Evolutionary conservation across 2,888 invertebrate species (phyloP).

Genomic region (Limnephilus rhombicus): DNA sequence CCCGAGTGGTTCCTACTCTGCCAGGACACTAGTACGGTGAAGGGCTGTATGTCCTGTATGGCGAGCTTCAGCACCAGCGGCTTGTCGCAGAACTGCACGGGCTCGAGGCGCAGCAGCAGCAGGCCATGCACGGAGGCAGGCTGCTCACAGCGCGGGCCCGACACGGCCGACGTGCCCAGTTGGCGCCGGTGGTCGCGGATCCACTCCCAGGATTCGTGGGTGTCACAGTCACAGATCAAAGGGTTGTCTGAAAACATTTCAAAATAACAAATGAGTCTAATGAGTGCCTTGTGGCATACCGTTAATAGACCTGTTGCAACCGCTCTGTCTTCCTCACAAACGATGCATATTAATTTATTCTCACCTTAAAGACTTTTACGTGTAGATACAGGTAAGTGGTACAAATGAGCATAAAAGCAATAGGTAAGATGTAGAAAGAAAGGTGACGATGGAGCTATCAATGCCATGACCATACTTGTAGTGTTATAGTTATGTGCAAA

Average conservation of each 20-base stretch:
- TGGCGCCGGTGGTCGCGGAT: constrained; percentile 91
- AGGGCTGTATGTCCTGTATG: constrained; percentile 92
- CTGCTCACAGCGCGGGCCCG: constrained; percentile 87
- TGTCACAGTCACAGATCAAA: constrained; percentile 92
- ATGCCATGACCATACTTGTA: too few relatives aligned
- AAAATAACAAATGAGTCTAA: background rate
- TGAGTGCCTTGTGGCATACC: too few relatives aligned
- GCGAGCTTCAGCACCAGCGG: constrained; percentile 90
- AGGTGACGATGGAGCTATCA: too few relatives aligned
- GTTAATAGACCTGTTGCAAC: too few relatives aligned
- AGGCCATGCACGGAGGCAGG: constrained; percentile 86
- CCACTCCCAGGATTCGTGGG: constrained; percentile 96
- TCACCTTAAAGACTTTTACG: too few relatives aligned
- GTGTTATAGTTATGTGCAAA: too few relatives aligned
- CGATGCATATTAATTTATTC: too few relatives aligned
- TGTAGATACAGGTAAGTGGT: too few relatives aligned
- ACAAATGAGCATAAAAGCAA: too few relatives aligned
- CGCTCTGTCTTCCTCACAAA: too few relatives aligned
- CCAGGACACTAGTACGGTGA: constrained; percentile 92
- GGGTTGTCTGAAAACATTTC: constrained; percentile 86
- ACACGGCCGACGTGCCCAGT: constrained; percentile 71
- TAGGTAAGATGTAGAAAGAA: too few relatives aligned
- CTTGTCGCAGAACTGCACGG: constrained; percentile 90
- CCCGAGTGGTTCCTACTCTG: constrained; percentile 92
- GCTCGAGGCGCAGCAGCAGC: constrained; percentile 86